Conservation (phyloP, 2,797 vertebrate genomes). For the Sebastiscus albofasciatus region DNA sequence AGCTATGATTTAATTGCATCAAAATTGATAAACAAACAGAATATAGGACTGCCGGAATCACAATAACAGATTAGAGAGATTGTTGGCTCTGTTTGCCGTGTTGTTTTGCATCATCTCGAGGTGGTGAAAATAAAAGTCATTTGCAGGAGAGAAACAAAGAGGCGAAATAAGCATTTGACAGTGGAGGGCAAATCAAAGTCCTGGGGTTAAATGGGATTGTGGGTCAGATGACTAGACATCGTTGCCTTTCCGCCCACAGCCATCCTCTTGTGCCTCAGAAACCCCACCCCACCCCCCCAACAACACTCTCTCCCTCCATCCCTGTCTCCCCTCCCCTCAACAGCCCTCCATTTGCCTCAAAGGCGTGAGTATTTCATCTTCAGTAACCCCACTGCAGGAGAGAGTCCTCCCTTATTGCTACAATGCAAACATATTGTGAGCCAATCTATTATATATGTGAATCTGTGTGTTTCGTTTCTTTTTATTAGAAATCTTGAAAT, state of each 20-base stretch:
- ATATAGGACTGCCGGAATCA: background rate
- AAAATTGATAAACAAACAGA: background rate
- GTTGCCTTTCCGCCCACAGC: slow-evolving; percentile 55
- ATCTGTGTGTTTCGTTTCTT: background rate
- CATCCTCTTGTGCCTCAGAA: slow-evolving; percentile 54
- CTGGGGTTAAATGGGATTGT: slow-evolving; percentile 78
- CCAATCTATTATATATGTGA: background rate
- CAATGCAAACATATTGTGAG: slow-evolving; percentile 22
- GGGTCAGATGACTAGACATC: slow-evolving; percentile 77
- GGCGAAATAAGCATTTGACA: slow-evolving; percentile 54
- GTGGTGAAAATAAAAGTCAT: slow-evolving; percentile 9
- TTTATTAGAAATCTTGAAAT: background rate
- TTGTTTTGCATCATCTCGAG: slow-evolving; percentile 9
- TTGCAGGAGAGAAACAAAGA: slow-evolving; percentile 45
- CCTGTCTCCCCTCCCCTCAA: slow-evolving; percentile 3
- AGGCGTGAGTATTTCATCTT: slow-evolving; percentile 62
- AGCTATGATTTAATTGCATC: background rate
- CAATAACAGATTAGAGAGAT: background rate
- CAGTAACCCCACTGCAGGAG: slow-evolving; percentile 38
- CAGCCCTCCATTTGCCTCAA: slow-evolving; percentile 64
- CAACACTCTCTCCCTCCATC: slow-evolving; percentile 10
- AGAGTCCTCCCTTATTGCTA: slow-evolving; percentile 16
- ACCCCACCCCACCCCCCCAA: background rate
- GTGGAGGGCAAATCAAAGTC: slow-evolving; percentile 69
- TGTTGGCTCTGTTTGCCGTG: background rate